Evolutionary conservation across 2,113 vertebrate genomes (phyloP).

Genomic region (Chloropsis hardwickii): DNA sequence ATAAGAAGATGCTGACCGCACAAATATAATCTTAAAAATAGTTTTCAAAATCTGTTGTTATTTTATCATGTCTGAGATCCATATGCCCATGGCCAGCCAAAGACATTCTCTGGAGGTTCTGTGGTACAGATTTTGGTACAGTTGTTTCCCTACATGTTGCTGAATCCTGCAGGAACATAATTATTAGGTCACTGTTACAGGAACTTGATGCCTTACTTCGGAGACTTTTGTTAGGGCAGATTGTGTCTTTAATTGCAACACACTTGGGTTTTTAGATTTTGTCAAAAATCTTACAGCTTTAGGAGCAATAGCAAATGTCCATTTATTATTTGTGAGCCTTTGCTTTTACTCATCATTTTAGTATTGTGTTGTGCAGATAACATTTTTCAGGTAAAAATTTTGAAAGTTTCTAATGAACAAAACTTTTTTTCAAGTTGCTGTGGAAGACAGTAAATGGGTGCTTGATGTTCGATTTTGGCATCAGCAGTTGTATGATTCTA

Average conservation of each 20-base stretch:
- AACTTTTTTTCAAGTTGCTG: background rate
- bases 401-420: background rate
- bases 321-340: background rate
- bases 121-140: background rate
- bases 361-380: background rate
- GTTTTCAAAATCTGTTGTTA: background rate
- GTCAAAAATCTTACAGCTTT: background rate
- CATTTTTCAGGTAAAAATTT: background rate
- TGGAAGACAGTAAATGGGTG: background rate
- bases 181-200: background rate
- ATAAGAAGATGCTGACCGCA: background rate
- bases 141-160: background rate
- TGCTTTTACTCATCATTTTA: background rate
- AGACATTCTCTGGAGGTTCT: background rate
- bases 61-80: background rate
- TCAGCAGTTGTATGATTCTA: rapidly evolving
- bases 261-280: background rate
- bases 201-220: background rate
- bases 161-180: background rate
- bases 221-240: background rate
- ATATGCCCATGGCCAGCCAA: background rate
- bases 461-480: background rate
- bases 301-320: background rate
- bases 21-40: background rate
- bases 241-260: background rate